Conservation (phyloP, 1,140 invertebrate species). For the Neoseiulus cucumeris region DNA sequence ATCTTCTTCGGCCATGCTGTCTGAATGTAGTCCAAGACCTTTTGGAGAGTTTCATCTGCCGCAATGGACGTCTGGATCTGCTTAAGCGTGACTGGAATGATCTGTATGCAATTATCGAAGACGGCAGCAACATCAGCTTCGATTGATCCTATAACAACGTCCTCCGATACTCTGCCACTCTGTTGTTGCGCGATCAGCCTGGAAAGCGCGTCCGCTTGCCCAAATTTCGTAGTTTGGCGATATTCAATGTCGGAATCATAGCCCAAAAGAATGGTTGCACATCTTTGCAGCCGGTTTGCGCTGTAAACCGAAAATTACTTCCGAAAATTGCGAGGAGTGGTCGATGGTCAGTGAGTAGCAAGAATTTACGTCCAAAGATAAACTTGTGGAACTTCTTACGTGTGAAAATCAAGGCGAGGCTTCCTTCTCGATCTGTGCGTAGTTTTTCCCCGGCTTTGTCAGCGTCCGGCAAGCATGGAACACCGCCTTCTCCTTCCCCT, state of each 20-base stretch:
- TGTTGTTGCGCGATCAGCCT: background rate
- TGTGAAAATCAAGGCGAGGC: conserved; percentile 30
- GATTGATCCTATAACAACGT: background rate
- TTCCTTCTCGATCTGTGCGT: conserved; percentile 35
- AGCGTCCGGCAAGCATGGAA: conserved; percentile 21
- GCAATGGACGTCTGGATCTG: background rate
- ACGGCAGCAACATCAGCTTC: background rate
- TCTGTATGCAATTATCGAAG: background rate
- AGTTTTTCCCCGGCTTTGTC: conserved; percentile 29
- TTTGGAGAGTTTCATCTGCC: background rate
- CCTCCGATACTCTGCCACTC: background rate
- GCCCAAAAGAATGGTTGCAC: conserved; percentile 23
- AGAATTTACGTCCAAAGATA: conserved; percentile 27
- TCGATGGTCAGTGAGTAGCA: conserved; percentile 30
- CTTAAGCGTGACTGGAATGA: background rate
- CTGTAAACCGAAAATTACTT: conserved; percentile 18
- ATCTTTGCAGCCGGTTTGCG: conserved; percentile 25
- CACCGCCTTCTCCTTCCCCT: background rate
- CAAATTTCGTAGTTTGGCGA: conserved; percentile 15
- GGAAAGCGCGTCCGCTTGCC: conserved; percentile 21
- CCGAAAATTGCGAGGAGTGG: conserved; percentile 28
- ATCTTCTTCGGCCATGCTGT: background rate
- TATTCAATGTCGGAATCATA: conserved; percentile 26
- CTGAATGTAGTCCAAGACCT: background rate
- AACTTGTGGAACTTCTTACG: conserved; percentile 33